A percentile compares a stretch with the other conserved stretches of the same genome.
Evolutionary conservation across 2,797 vertebrate species (phyloP).

Genomic region (Neopelma chrysocephalum): DNA sequence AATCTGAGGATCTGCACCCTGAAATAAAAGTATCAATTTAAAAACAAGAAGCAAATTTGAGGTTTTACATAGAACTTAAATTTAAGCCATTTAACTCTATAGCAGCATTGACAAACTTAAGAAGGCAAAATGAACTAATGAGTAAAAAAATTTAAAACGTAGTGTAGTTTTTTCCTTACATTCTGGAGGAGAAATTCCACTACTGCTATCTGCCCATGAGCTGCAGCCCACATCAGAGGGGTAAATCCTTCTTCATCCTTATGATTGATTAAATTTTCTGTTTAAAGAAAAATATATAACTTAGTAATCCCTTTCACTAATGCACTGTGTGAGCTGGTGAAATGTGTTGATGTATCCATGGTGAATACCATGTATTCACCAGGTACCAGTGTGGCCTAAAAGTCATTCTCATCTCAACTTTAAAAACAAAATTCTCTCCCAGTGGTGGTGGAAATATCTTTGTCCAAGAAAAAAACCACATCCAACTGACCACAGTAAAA

Average conservation of each 20-base stretch:
- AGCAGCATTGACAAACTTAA: background rate
- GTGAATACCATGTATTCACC: background rate
- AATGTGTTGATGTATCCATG: background rate
- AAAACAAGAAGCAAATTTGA: background rate
- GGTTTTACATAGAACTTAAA: background rate
- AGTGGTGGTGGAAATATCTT: background rate
- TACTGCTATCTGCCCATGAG: constrained; percentile 97
- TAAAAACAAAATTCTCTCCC: background rate
- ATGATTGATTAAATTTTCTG: constrained; percentile 94
- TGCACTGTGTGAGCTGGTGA: background rate
- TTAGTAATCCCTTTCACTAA: background rate
- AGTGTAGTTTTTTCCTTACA: constrained; percentile 74
- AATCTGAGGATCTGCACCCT: constrained; percentile 95
- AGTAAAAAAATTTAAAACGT: background rate
- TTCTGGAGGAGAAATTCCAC: constrained; percentile 98
- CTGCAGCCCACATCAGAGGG: constrained; percentile 98
- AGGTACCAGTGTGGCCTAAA: background rate
- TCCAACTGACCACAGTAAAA: background rate
- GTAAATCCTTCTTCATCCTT: constrained; percentile 99
- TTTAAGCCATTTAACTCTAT: background rate
- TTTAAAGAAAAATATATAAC: constrained; percentile 64
- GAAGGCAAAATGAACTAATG: background rate
- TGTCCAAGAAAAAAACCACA: background rate
- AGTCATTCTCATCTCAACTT: background rate
- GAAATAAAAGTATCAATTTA: background rate